Percentiles rank a stretch among this genome's conserved stretches.
Conservation (phyloP, 2,888 invertebrate genomes). For the Tortrix viridana region DNA sequence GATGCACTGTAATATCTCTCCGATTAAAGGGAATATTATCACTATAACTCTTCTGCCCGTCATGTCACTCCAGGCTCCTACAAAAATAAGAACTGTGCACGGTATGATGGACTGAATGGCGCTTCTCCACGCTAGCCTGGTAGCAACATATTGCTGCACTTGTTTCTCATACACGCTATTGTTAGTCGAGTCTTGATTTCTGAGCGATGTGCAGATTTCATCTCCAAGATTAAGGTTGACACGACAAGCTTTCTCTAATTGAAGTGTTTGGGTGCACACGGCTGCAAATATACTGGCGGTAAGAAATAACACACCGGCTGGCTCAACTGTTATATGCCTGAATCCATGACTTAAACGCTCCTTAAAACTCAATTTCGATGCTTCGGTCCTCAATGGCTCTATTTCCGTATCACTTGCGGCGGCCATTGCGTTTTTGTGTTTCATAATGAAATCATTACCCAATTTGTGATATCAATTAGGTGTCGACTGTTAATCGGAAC, state of each 20-base stretch:
- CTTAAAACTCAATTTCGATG: constrained; percentile 41
- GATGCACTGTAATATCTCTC: constrained; percentile 87
- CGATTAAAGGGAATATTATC: constrained; percentile 88
- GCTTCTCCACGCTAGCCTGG: constrained; percentile 90
- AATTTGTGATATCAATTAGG: constrained; percentile 1
- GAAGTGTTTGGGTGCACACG: constrained; percentile 89
- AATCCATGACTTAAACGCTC: constrained; percentile 26
- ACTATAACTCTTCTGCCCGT: constrained; percentile 86
- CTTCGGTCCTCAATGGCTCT: constrained; percentile 29
- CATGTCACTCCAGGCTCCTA: constrained; percentile 88
- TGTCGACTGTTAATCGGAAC: not conserved
- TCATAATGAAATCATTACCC: not conserved
- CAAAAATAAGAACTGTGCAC: constrained; percentile 88
- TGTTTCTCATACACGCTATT: constrained; percentile 71
- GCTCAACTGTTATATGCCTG: constrained; percentile 51
- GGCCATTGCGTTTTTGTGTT: constrained; percentile 1
- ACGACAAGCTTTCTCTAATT: constrained; percentile 90
- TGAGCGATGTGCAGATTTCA: constrained; percentile 87
- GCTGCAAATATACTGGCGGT: constrained; percentile 72
- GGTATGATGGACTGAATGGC: constrained; percentile 89
- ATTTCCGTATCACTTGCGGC: not conserved
- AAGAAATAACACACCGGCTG: constrained; percentile 47
- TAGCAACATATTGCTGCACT: constrained; percentile 87
- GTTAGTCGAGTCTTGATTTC: constrained; percentile 84
- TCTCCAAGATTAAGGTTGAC: constrained; percentile 88